phyloP scores from a whole-genome alignment of 2,888 invertebrate genomes.

The Lycaena phlaeas region DNA sequence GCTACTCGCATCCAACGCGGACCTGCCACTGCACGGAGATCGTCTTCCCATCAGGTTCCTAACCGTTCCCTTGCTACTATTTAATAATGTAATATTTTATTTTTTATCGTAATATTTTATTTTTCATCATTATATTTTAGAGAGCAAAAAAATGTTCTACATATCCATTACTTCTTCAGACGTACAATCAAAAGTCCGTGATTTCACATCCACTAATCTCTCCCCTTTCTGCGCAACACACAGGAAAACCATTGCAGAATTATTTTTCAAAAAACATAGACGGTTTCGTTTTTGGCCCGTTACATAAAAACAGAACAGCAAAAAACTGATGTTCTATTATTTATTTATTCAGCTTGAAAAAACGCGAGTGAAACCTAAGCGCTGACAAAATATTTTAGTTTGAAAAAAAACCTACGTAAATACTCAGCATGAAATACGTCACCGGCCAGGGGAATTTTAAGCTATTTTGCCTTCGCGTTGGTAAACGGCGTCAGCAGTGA shows the following conservation, averaged over 20 bases:
- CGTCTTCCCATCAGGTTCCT: too few relatives aligned
- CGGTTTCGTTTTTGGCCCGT: slow-evolving; percentile 1
- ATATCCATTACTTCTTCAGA: too few relatives aligned
- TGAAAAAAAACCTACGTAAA: slow-evolving; percentile 22
- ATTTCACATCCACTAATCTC: not conserved
- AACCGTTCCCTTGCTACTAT: too few relatives aligned
- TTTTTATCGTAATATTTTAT: too few relatives aligned
- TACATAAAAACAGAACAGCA: slow-evolving; percentile 5
- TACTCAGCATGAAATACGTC: slow-evolving; percentile 23
- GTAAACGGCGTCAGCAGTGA: slow-evolving; percentile 14
- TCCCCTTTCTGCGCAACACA: not conserved
- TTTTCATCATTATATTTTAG: too few relatives aligned
- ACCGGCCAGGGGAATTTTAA: slow-evolving; percentile 22
- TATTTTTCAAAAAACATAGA: not conserved
- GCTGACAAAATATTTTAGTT: slow-evolving; percentile 24
- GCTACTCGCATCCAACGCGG: too few relatives aligned
- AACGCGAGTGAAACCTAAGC: slow-evolving; percentile 22
- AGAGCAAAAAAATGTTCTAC: too few relatives aligned
- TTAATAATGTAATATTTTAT: too few relatives aligned
- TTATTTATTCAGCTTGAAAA: slow-evolving; percentile 21
- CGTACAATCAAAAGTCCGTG: not conserved
- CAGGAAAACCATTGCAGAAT: not conserved
- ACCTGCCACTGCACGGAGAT: too few relatives aligned
- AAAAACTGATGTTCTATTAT: slow-evolving; percentile 16
- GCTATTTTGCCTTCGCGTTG: slow-evolving; percentile 21